Percentiles rank a stretch among this genome's conserved stretches.
Evolutionary conservation across 2,113 vertebrate species (phyloP).

Genomic region (Ptilorrhoa leucosticta): DNA sequence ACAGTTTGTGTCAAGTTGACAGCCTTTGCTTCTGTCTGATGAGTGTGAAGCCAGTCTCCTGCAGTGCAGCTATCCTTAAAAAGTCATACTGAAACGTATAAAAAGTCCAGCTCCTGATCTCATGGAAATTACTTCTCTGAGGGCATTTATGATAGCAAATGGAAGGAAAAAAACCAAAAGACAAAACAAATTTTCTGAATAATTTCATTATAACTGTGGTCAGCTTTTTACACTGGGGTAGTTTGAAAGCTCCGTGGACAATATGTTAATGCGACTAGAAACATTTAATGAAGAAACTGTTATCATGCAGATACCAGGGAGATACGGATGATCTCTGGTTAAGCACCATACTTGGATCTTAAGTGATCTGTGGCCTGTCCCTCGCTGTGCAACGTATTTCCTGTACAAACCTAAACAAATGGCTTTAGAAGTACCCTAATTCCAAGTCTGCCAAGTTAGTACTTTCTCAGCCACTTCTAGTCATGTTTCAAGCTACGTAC

Average conservation of each 20-base stretch:
- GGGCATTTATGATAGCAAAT: neutral
- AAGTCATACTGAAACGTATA: neutral
- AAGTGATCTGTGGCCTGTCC: neutral
- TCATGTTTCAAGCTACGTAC: neutral
- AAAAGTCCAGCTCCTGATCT: neutral
- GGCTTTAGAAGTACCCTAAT: neutral
- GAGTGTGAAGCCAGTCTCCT: neutral
- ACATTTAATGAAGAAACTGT: neutral
- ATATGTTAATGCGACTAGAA: neutral
- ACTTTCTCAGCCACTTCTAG: neutral
- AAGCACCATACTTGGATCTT: neutral
- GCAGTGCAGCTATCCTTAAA: neutral
- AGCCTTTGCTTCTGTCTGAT: neutral
- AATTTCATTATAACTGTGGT: neutral
- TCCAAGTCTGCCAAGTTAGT: neutral
- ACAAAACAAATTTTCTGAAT: neutral
- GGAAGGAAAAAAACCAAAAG: neutral
- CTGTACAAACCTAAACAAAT: neutral
- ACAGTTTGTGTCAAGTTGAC: neutral
- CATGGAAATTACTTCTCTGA: neutral
- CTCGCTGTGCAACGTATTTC: neutral
- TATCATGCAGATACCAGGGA: neutral
- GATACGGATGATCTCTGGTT: neutral
- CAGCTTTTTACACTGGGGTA: neutral
- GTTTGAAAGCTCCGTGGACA: neutral